Evolutionary conservation across 2,113 vertebrate species (phyloP).

Genomic region (Pomatostomus ruficeps): DNA sequence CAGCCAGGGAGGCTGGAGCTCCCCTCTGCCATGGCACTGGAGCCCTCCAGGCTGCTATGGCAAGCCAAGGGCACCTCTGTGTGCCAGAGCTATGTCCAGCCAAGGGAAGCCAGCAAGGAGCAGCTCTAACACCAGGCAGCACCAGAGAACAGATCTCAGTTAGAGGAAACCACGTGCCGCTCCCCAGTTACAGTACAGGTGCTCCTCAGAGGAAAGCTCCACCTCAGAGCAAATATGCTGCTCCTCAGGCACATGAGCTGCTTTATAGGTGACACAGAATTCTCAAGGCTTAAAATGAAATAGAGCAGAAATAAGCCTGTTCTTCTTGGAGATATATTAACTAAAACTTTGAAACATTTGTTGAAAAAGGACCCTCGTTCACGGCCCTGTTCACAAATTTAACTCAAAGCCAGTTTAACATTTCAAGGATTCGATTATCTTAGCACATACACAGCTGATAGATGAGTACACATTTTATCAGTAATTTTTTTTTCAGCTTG

Average conservation of each 20-base stretch:
- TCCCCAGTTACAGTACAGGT: neutral
- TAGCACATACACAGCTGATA: neutral
- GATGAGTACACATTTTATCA: neutral
- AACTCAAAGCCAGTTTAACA: neutral
- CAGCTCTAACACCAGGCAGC: neutral
- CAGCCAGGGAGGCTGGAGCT: neutral
- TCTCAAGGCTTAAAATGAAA: neutral
- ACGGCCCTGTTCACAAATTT: neutral
- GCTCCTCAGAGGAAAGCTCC: neutral
- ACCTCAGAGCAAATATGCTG: neutral
- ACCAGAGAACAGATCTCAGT: neutral
- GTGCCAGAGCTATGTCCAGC: neutral
- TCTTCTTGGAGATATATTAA: neutral
- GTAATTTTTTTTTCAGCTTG: neutral
- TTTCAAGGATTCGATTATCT: neutral
- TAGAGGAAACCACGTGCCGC: neutral
- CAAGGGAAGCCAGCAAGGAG: neutral
- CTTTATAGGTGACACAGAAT: neutral
- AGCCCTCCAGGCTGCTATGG: neutral
- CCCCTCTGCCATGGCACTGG: too few species aligned
- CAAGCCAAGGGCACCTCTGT: neutral
- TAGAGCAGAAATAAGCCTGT: neutral
- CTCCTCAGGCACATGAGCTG: neutral
- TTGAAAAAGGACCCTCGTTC: neutral
- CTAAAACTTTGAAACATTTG: neutral